phyloP scores from a whole-genome alignment of 2,797 vertebrate species.

The Lacerta bilineata region DNA sequence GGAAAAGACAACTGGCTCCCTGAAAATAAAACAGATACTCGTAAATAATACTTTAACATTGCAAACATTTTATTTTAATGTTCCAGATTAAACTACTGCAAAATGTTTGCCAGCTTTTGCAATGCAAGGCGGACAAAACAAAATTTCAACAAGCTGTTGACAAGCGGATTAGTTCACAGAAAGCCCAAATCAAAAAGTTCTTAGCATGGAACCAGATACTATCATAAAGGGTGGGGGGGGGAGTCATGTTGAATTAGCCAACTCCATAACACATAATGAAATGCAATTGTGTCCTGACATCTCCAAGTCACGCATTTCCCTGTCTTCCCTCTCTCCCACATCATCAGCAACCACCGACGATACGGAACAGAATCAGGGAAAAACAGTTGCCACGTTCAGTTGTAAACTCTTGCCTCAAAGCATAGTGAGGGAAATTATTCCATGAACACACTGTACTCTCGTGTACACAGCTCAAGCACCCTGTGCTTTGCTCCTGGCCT shows the following conservation, averaged over 20 bases:
- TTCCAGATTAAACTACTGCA: neutral
- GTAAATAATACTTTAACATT: conserved; percentile 48
- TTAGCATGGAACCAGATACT: neutral
- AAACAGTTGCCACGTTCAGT: too few relatives aligned
- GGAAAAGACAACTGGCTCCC: conserved; percentile 65
- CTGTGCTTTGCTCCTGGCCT: too few relatives aligned
- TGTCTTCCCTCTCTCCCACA: neutral
- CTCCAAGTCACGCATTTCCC: neutral
- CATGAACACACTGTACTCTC: too few relatives aligned
- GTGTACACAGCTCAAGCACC: too few relatives aligned
- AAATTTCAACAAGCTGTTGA: too few relatives aligned
- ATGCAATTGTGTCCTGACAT: neutral
- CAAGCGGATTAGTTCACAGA: too few relatives aligned
- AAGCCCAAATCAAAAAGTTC: neutral
- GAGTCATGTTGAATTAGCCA: neutral
- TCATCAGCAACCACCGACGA: neutral
- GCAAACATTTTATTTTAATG: neutral
- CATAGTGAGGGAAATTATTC: too few relatives aligned
- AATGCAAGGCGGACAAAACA: neutral
- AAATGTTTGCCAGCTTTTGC: neutral
- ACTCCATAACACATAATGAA: neutral
- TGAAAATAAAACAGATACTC: conserved; percentile 77
- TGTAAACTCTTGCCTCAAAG: too few relatives aligned
- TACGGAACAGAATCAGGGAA: neutral
- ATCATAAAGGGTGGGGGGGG: neutral